phyloP scores from a whole-genome alignment of 2,797 vertebrate genomes.

The Melanotaenia trifasciata region DNA sequence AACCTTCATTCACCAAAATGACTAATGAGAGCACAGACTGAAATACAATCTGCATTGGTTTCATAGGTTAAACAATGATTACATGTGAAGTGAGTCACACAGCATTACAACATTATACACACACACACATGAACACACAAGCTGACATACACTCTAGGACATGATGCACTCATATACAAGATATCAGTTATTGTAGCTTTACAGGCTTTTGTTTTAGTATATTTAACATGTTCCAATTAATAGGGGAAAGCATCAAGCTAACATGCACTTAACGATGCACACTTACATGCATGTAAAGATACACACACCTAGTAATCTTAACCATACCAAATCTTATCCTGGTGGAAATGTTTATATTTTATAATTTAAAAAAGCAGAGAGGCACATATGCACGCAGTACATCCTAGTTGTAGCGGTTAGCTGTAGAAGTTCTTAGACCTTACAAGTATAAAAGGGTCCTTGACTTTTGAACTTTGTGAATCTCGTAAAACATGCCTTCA shows the following conservation, averaged over 20 bases:
- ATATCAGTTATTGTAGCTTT: not conserved
- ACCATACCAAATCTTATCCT: not conserved
- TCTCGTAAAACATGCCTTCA: not conserved
- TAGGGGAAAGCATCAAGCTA: too few species aligned
- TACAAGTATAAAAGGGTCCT: not conserved
- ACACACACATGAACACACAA: slow-evolving; percentile 27
- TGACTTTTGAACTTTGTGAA: not conserved
- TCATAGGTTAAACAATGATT: slow-evolving; percentile 46
- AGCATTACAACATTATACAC: not conserved
- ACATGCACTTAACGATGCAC: not conserved
- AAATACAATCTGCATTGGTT: slow-evolving; percentile 56
- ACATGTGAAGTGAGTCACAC: slow-evolving; percentile 42
- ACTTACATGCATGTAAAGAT: not conserved
- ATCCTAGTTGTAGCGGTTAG: too few species aligned
- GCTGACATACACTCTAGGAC: slow-evolving; percentile 24
- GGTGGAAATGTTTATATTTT: not conserved
- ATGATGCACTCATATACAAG: not conserved
- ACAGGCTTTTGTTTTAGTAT: not conserved
- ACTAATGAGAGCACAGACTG: slow-evolving; percentile 56
- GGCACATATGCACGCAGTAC: too few species aligned
- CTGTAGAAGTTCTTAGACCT: not conserved
- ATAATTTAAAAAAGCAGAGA: not conserved
- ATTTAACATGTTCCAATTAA: too few species aligned
- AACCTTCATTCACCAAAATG: slow-evolving; percentile 47
- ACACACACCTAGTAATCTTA: not conserved